phyloP scores from a whole-genome alignment of 1,140 invertebrate genomes.

The Camponotus floridanus region DNA sequence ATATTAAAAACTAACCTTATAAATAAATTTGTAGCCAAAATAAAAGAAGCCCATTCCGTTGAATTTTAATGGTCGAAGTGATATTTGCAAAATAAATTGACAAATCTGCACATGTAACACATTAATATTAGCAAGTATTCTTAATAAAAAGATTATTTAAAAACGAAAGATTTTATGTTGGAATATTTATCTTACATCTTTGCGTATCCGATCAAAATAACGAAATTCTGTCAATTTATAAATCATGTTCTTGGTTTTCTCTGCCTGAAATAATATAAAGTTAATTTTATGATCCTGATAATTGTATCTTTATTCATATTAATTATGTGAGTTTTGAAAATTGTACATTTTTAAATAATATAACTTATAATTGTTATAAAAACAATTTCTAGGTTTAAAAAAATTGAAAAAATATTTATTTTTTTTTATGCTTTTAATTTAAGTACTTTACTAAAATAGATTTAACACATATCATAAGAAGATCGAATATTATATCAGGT shows the following conservation, averaged over 20 bases:
- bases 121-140: neutral
- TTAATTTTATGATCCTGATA: neutral
- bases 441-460: too few relatives aligned
- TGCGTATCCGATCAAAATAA: neutral
- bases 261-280: conserved; percentile 19
- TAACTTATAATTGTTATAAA: too few relatives aligned
- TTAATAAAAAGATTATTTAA: too few relatives aligned
- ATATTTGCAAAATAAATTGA: conserved; percentile 38
- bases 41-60: conserved; percentile 11
- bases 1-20: conserved; percentile 2
- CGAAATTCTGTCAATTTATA: conserved; percentile 39
- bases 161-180: neutral
- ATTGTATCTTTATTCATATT: neutral
- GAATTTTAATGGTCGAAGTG: conserved; percentile 27
- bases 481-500: neutral
- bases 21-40: conserved; percentile 21
- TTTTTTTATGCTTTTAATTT: too few relatives aligned
- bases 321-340: too few relatives aligned
- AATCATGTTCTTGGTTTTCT: neutral
- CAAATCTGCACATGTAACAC: conserved; percentile 16
- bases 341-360: too few relatives aligned
- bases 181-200: conserved; percentile 1
- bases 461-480: neutral
- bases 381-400: too few relatives aligned
- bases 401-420: too few relatives aligned